Evolutionary conservation across 2,888 invertebrate species (phyloP), one percentile per base, ranked within the genome.

Genomic region (Argyresthia goedartella): DNA sequence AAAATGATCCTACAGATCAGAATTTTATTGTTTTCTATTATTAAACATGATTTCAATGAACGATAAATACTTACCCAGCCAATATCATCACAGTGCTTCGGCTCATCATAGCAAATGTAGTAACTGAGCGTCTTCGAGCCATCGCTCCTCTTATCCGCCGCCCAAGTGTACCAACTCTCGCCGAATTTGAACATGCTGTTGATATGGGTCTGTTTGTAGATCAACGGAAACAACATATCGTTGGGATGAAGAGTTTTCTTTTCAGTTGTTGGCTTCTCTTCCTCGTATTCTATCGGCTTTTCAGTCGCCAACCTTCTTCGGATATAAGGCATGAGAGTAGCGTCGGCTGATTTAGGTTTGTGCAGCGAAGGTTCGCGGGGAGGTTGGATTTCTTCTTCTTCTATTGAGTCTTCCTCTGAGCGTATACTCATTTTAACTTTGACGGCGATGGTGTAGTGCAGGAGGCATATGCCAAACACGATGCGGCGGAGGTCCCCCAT

Each of bases 101-200:
- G 85, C 56, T 85, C 85, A 42, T 85, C 84, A 53, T 79, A 81
- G 55, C 85, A 85, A 50, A 82, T 69, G 57, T 73, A 85, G 61
- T 85, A 85, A 55, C 72, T 81, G 14, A 68, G 64, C 0, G 69
- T 77, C 44, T 76, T 80, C 0, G 85, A 76, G 1, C 84, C 84
- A 52, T 85, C 85, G 0, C 68, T 62, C 8, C 80, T 63, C 52
- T 76, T 81, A 55, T 85, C 84, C 1, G 70, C 71, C 1, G 82
- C 75, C 85, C 85, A 85, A 15, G 85, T 85, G 59, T 84, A 85
- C 85, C 85, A 85, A 55, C 79, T 82, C 54, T 78, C 81, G 1
- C 80, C 81, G 55, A 81, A 81, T 60, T 84, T 84, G 57, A 85
- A 85, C 84, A 84, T 82, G 57, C 81, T 82, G 58, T 81, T 84